Percentiles rank a stretch among this genome's conserved stretches.
These are phyloP conservation scores for Pomacea canaliculata DNA, from an alignment of 2,888 invertebrate genomes.

Conservation along the genomic window DNA sequence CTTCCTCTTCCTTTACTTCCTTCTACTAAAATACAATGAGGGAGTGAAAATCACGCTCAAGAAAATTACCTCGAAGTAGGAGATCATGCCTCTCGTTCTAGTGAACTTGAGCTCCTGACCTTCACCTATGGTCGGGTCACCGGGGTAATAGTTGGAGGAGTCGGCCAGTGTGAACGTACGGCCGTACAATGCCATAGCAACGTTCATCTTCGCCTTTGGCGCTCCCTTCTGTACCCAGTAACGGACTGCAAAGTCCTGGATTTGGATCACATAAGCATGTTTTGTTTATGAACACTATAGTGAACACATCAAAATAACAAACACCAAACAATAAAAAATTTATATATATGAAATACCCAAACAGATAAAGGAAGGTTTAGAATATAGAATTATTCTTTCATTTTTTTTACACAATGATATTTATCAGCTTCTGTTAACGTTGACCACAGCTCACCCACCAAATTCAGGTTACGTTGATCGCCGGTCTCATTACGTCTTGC, in stretches of 20 bases:
- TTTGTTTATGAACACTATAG: too few relatives aligned
- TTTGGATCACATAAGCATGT: not conserved
- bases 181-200: constrained; percentile 63
- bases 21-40: too few relatives aligned
- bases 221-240: constrained; percentile 60
- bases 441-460: constrained; percentile 26
- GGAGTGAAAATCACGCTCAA: not conserved
- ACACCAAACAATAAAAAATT: too few relatives aligned
- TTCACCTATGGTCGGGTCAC: constrained; percentile 46
- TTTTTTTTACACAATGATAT: too few relatives aligned
- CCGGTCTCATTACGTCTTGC: constrained; percentile 37
- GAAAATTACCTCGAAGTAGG: constrained; percentile 63
- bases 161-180: constrained; percentile 51
- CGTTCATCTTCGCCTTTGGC: constrained; percentile 51
- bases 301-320: too few relatives aligned
- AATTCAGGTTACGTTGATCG: constrained; percentile 30
- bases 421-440: too few relatives aligned
- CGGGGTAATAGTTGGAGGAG: constrained; percentile 43
- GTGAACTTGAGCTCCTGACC: constrained; percentile 57
- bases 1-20: too few relatives aligned
- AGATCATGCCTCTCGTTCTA: constrained; percentile 56
- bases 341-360: too few relatives aligned
- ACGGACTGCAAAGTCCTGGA: constrained; percentile 47
- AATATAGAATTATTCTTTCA: too few relatives aligned
- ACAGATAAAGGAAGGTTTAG: too few relatives aligned